Evolutionary conservation across 2,888 invertebrate genomes (phyloP), one percentile per base, ranked within the genome.

Genomic region (Tholera decimalis): DNA sequence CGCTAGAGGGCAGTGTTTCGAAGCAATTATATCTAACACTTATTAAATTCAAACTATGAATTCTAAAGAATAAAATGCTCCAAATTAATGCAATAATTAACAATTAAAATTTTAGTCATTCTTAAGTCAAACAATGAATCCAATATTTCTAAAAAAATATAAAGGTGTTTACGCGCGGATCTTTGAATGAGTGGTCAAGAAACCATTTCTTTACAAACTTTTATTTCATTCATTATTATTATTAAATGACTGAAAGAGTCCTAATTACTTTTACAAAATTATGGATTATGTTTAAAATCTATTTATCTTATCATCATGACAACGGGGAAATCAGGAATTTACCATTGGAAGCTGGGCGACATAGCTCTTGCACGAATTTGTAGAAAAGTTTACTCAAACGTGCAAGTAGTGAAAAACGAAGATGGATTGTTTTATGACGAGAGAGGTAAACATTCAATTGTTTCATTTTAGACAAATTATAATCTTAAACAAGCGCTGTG

Each of bases 291-390:
- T 15, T 9, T 41, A 49, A 20, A 39, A 24, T 37, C 11, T 9
- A 35, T 37, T 28, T 22, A 30, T 24, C 1, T 13, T 15, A 9
- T 28, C 8, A 73, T 9, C 7, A 80, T 80, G 85, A 71, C 72
- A n/a, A 70, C 83, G 46, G 77, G 85, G 80, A 88, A 67, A 66
- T 41, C 68, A 39, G 86, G 90, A 37, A 93, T 93, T 73, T 93
- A 92, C 65, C 88, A 92, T 63, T 95, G 94, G 94, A 94, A 91
- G 75, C 80, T 95, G 13, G 95, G 94, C 11, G 95, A 95, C 56
- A 80, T 93, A 41, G 93, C 95, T 11, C 85, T 91, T 5, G 95
- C 94, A 24, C 89, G 90, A 82, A 79, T 95, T 56, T 87, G 91
- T 61, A 91, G 91, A 81, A 92, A 92, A 87, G 87, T 92, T 59